Conservation (phyloP, 2,797 vertebrate genomes). For the Lepidocolaptes lacrymiger region DNA sequence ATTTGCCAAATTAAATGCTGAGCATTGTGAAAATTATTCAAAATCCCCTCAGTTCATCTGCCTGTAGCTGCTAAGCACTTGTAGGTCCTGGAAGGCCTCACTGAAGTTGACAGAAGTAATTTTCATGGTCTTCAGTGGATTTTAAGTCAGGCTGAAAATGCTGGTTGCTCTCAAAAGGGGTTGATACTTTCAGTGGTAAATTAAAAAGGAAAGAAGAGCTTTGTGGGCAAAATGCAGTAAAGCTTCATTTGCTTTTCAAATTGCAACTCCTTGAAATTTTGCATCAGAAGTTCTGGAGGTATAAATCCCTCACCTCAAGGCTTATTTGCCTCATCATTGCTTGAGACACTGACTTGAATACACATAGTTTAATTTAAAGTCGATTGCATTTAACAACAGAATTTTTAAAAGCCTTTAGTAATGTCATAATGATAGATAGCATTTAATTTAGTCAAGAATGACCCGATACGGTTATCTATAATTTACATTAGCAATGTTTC, state of each 20-base stretch:
- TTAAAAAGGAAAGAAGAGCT: neutral
- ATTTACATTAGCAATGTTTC: slow-evolving; percentile 42
- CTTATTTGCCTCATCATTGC: neutral
- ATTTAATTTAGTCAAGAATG: slow-evolving; percentile 50
- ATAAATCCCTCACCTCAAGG: neutral
- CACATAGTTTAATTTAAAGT: slow-evolving; percentile 42
- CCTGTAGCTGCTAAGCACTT: neutral
- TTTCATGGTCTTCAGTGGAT: neutral
- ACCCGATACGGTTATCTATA: slow-evolving; percentile 14
- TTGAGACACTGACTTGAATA: neutral
- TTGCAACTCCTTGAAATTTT: neutral
- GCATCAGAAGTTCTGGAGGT: neutral
- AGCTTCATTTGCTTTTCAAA: neutral
- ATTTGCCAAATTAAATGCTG: neutral
- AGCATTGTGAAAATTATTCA: neutral
- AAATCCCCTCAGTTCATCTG: neutral
- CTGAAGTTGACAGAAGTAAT: neutral
- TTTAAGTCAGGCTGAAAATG: neutral
- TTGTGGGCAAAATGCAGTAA: neutral
- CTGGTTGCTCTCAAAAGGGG: neutral
- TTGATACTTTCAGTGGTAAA: neutral
- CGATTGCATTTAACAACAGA: slow-evolving; percentile 37
- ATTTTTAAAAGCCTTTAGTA: slow-evolving; percentile 42
- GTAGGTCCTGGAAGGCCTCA: neutral
- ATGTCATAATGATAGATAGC: slow-evolving; percentile 57